A percentile compares a stretch with the other conserved stretches of the same genome.
Conservation (phyloP, 2,797 vertebrate genomes). For the Hydrolagus colliei region DNA sequence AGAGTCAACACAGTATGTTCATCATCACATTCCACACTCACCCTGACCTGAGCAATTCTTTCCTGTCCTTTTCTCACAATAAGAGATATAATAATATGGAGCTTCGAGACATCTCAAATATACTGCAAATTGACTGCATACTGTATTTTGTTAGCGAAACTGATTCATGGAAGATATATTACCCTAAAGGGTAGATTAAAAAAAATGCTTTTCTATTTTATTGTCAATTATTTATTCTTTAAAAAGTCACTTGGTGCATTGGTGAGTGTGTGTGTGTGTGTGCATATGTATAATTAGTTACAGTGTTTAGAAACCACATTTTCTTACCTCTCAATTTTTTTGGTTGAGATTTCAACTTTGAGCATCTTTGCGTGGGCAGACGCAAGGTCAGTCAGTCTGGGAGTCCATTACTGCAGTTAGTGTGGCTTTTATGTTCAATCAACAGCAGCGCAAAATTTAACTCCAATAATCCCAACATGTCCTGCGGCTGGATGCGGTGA, state of each 20-base stretch:
- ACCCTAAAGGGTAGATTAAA: not conserved
- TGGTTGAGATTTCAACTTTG: not conserved
- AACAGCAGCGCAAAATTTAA: not conserved
- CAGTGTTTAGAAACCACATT: not conserved
- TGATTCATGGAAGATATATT: not conserved
- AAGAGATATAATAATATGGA: not conserved
- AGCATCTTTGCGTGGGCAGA: not conserved
- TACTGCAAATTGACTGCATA: too few species aligned
- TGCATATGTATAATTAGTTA: too few species aligned
- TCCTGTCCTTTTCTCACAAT: not conserved
- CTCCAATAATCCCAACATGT: not conserved
- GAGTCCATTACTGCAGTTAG: not conserved
- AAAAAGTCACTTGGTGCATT: not conserved
- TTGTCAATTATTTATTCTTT: not conserved
- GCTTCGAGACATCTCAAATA: too few species aligned
- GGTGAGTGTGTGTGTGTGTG: too few species aligned
- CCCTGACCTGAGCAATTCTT: not conserved
- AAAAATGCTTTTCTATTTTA: not conserved
- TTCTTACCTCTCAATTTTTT: conserved; percentile 10
- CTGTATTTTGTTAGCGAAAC: not conserved
- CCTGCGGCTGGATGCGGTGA: not conserved
- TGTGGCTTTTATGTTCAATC: not conserved
- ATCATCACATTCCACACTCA: not conserved
- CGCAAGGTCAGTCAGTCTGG: not conserved
- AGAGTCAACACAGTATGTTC: not conserved